Base-by-base conservation (phyloP, 2,888 invertebrate genomes). In the Torymus auratus region DNA sequence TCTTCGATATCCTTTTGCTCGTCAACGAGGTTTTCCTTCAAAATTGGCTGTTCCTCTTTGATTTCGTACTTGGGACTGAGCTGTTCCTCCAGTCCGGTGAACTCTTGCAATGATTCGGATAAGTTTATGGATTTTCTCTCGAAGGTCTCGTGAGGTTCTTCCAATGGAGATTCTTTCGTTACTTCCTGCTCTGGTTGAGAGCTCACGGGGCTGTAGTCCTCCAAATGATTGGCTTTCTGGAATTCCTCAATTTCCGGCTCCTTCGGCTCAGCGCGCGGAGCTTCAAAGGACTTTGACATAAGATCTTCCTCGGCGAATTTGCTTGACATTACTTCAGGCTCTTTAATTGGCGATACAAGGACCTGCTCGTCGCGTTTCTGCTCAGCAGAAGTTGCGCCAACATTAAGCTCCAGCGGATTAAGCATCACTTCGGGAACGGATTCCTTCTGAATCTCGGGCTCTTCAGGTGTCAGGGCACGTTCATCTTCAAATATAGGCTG, bases 41-140 rank as follows among this genome's bases (percentile, higher is more conserved):
- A 82, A 70, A 82, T 80, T 65, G 69, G 82, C 58, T 58, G 75
- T 2, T 41, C 28, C 12, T 65, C 62, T 53, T 75, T 58, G 4
- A 28, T 7, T 17, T 74, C n/a, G 2, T 73, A 23, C 60, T 71
- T 71, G 0, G 87, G 85, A 61, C 83, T 83, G 13, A 88, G 82
- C 23, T 88, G 84, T 28, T 86, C 84, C 71, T 89, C 89, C 14
- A 89, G 69, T 20, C 88, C 88, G 0, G 88, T 88, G 28, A 89
- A 89, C 70, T 89, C 89, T 74, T 89, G 88, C 70, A 88, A 80
- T 0, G 87, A 88, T 62, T 88, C 88, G 0, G 89, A 88, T 12
- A 88, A 61, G 82, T 76, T 73, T 0, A 78, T 69, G 1, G 80
- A 64, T 41, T 81, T 84, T 12, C 61, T 70, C 11, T 69, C 64